Base-by-base conservation (phyloP, 2,797 vertebrate species). In the Antennarius maculatus region DNA sequence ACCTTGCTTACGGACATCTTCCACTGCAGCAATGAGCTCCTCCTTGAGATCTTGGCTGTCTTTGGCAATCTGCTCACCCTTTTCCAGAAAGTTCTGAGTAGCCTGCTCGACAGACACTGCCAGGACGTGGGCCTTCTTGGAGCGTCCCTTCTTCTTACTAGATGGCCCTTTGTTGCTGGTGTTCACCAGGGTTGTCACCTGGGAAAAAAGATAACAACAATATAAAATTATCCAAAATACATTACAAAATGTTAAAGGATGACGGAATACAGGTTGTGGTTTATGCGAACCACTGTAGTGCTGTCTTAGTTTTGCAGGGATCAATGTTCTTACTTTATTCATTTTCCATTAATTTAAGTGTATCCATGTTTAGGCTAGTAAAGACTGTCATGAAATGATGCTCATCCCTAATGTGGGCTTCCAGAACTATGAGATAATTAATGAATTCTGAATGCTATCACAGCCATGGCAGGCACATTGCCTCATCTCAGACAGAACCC, bases 1-100 rank as follows among this genome's bases (percentile, higher is more conserved):
- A 98, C 98, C 98, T 96, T 99, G 98, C 67, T 98, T 99, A 18
- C 97, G 94, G 3, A 99, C 98, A 72, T 99, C 97, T 49, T 99
- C 97, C 29, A 99, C 98, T 1, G 98, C 97, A 28, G 95, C 94
- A 18, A 98, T 95, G 72, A 99, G 79, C 61, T 99, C 98, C 68
- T 99, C 98, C 80, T 97, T 99, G 29, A 99, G 94, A 79, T 99
- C 97, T 69, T 98, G 97, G 86, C 98, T 99, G 86, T 99, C 97
- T 85, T 98, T 98, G 16, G 98, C 97, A 0, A 99, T 99, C 83
- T 99, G 97, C 52, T 99, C 97, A 0, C 98, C 98, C 87, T 99
- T 99, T 66, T 99, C 98, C 83, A 99, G 83, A 67, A 99, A 99
- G 91, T 99, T 99, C 54, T 99, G 97, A 1, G 97, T 99, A 41